Evolutionary conservation across 1,140 invertebrate genomes (phyloP).

Genomic region (Homarus americanus): DNA sequence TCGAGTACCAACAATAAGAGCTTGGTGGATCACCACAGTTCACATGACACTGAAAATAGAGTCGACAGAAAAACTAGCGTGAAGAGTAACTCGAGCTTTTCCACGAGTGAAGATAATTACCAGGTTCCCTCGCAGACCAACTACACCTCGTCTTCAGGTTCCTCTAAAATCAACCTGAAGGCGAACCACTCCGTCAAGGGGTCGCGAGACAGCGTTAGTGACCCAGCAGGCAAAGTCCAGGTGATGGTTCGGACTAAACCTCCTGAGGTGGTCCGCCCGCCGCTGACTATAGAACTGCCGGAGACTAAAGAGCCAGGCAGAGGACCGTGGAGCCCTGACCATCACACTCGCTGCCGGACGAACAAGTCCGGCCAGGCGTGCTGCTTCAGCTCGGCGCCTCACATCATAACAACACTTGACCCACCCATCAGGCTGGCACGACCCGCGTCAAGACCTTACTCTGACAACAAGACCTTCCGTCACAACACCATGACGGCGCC

Average conservation of each 20-base stretch:
- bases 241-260: background rate
- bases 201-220: background rate
- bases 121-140: background rate
- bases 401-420: conserved; percentile 63
- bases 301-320: conserved; percentile 28
- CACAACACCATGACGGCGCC: too few species aligned
- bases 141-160: background rate
- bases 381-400: background rate
- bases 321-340: background rate
- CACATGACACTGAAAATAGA: background rate
- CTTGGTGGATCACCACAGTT: background rate
- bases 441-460: background rate
- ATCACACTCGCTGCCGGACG: background rate
- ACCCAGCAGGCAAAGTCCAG: background rate
- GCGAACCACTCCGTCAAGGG: background rate
- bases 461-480: background rate
- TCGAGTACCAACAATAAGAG: background rate
- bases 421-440: conserved; percentile 25
- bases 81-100: background rate
- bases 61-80: background rate
- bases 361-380: conserved; percentile 5
- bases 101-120: background rate
- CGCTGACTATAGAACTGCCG: conserved; percentile 55
- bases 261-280: conserved; percentile 9
- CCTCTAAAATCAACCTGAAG: conserved; percentile 12